A percentile compares a stretch with the other conserved stretches of the same genome.
These are phyloP conservation scores for Anthrax anthrax DNA, from an alignment of 2,888 invertebrate species.

Conservation along the genomic window DNA sequence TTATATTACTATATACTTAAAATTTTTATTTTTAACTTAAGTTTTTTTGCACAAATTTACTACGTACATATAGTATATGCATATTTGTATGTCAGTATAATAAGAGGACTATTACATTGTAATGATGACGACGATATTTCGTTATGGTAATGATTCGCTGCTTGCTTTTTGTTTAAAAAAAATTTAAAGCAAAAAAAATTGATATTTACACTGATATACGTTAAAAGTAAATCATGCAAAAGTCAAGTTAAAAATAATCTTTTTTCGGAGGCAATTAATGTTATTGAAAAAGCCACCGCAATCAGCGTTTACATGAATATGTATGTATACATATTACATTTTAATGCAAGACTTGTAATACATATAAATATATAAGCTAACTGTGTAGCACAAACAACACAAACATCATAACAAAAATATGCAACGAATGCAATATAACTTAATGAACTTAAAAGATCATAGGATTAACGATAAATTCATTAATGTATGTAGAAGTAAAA, in stretches of 20 bases:
- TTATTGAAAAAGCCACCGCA: conserved; percentile 5
- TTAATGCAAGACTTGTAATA: too few species aligned
- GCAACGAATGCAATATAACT: too few species aligned
- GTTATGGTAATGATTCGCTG: not conserved
- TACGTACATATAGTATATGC: too few species aligned
- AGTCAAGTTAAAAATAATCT: not conserved
- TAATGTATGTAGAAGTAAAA: too few species aligned
- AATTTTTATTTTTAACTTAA: not conserved
- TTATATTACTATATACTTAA: not conserved
- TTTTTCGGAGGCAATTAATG: conserved; percentile 3
- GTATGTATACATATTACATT: too few species aligned
- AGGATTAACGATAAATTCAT: too few species aligned
- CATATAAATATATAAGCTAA: too few species aligned
- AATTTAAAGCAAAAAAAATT: not conserved
- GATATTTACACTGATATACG: not conserved
- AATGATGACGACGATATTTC: not conserved
- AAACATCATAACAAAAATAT: not conserved
- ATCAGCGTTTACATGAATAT: too few species aligned
- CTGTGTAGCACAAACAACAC: too few species aligned
- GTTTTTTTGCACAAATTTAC: not conserved
- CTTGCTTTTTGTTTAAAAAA: not conserved
- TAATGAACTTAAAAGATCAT: too few species aligned
- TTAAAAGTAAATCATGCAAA: not conserved
- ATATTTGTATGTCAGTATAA: too few species aligned
- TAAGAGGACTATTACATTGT: too few species aligned